Evolutionary conservation across 37 sponge, comb jelly and placozoan genomes (phyloP).

Genomic region (Crambe crambe): DNA sequence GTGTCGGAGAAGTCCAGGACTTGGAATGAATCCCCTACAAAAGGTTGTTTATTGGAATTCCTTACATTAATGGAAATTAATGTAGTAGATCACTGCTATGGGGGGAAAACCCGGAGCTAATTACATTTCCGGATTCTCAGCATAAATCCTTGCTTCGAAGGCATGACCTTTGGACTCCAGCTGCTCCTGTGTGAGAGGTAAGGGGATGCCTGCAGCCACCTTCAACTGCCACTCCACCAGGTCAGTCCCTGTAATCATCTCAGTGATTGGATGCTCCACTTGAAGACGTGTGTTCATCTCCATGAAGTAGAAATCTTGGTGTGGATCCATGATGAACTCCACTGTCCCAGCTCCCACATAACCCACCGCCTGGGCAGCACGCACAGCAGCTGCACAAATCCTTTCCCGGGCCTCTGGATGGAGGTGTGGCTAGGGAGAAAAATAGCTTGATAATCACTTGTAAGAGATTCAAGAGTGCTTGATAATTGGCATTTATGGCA

Average conservation of each 20-base stretch:
- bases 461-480: too few species aligned
- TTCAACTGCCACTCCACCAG: slow-evolving; percentile 94
- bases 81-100: not conserved
- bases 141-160: slow-evolving; percentile 96
- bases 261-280: slow-evolving; percentile 96
- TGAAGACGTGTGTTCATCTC: slow-evolving; percentile 95
- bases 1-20: slow-evolving; percentile 84
- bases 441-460: not conserved
- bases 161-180: slow-evolving; percentile 81
- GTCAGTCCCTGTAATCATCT: slow-evolving; percentile 94
- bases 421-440: slow-evolving; percentile 57
- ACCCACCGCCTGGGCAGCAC: slow-evolving; percentile 93
- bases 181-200: slow-evolving; percentile 74
- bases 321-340: slow-evolving; percentile 88
- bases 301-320: slow-evolving; percentile 90
- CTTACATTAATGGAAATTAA: not conserved
- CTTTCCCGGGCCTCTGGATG: slow-evolving; percentile 52
- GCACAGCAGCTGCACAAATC: slow-evolving; percentile 86
- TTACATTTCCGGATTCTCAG: slow-evolving; percentile 80
- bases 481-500: slow-evolving; percentile 47
- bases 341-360: slow-evolving; percentile 97
- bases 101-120: not conserved
- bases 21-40: slow-evolving; percentile 76
- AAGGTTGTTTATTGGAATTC: too few species aligned
- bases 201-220: slow-evolving; percentile 80